These are phyloP conservation scores for Campylomormyrus numenius DNA, from an alignment of 2,113 vertebrate genomes.

Conservation along the genomic window DNA sequence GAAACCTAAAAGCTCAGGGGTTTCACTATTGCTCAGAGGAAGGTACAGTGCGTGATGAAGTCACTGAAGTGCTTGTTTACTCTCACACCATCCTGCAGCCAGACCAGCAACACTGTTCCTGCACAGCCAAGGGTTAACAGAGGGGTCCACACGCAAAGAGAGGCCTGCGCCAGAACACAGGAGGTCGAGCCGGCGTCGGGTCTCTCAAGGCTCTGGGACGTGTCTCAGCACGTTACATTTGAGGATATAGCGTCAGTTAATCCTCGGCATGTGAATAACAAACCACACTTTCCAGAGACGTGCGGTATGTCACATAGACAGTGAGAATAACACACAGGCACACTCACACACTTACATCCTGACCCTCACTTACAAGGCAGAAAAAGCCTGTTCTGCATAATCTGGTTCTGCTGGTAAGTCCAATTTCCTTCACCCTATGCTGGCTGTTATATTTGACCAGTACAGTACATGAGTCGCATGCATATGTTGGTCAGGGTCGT, in stretches of 20 bases:
- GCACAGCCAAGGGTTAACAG: background rate
- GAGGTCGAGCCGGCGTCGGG: background rate
- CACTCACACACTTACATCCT: background rate
- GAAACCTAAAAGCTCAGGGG: background rate
- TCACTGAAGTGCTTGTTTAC: background rate
- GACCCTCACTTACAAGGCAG: background rate
- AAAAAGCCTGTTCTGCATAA: background rate
- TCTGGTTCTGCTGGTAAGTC: background rate
- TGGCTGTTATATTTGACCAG: background rate
- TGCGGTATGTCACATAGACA: background rate
- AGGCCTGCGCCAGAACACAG: background rate
- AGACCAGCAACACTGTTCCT: background rate
- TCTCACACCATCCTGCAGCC: background rate
- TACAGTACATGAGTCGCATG: background rate
- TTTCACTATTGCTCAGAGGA: background rate
- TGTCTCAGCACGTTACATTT: background rate
- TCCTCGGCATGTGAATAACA: background rate
- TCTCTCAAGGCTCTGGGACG: background rate
- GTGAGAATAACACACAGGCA: background rate
- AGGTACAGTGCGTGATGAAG: background rate
- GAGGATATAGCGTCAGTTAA: background rate
- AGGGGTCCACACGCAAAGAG: background rate
- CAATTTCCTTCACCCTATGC: background rate
- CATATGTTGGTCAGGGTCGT: background rate
- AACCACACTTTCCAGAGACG: background rate